Evolutionary conservation across 2,888 invertebrate species (phyloP), one percentile per base, ranked within the genome.

Genomic region (Leptarthrus brevirostris): DNA sequence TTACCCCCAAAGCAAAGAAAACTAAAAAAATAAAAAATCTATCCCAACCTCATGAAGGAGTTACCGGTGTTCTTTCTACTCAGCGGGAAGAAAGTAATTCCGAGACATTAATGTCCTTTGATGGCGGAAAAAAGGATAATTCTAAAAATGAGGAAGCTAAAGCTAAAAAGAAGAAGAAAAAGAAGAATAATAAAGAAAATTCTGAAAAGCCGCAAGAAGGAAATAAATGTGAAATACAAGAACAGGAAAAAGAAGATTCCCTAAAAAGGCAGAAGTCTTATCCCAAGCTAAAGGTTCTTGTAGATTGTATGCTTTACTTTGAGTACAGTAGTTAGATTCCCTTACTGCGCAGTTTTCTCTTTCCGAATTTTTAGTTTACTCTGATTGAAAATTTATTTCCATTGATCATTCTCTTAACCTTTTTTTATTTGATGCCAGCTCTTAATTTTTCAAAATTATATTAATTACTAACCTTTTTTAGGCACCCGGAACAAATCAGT

Each of bases 401-500:
- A n/a, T n/a, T n/a, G n/a, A n/a, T n/a, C n/a, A n/a, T n/a, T n/a
- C n/a, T n/a, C n/a, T n/a, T n/a, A n/a, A n/a, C n/a, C n/a, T n/a
- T n/a, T n/a, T n/a, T n/a, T n/a, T n/a, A n/a, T n/a, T n/a, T n/a
- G n/a, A n/a, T n/a, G n/a, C n/a, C n/a, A n/a, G n/a, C n/a, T n/a
- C n/a, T n/a, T n/a, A n/a, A n/a, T n/a, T n/a, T n/a, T 30, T 30
- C 3, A 30, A 30, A 30, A 30, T 30, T 5, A 30, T 5, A 30
- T 30, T 30, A 30, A 30, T 30, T n/a, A 26, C 16, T n/a, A 16
- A 66, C 47, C 20, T 70, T 14, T 71, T 36, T 6, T 61, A 76
- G 76, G 78, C 76, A 1, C 47, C 78, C 5, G 76, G 76, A 71
- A 74, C 79, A 30, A 81, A 79, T 76, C 81, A 80, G 76, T 89